Evolutionary conservation across 2,888 invertebrate genomes (phyloP).

Genomic region (Apocheima hispidaria): DNA sequence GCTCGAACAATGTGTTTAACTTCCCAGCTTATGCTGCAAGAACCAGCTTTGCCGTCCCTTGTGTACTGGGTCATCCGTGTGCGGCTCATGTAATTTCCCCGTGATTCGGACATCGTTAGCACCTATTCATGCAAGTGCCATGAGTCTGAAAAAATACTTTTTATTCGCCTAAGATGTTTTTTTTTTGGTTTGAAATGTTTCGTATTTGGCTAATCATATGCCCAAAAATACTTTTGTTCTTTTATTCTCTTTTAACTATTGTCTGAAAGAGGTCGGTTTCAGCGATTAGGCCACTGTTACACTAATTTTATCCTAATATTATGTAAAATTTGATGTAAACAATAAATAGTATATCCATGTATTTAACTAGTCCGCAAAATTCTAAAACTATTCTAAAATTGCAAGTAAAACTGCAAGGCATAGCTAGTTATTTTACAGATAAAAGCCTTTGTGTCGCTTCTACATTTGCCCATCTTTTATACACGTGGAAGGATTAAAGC

Average conservation of each 20-base stretch:
- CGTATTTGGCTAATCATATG: no score
- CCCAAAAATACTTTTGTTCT: no score
- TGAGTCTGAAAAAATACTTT: conserved; percentile 46
- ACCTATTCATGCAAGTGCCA: conserved; percentile 70
- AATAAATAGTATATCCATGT: no score
- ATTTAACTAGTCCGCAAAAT: background rate
- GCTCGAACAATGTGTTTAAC: background rate
- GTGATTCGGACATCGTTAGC: conserved; percentile 75
- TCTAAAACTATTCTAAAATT: background rate
- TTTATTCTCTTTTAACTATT: no score
- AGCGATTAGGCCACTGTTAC: no score
- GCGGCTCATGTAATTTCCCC: conserved; percentile 68
- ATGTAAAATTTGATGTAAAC: no score
- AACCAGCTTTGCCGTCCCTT: conserved; percentile 31
- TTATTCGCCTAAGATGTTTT: background rate
- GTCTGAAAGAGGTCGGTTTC: no score
- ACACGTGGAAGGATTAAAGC: conserved; percentile 9
- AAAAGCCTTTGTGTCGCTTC: background rate
- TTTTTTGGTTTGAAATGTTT: no score
- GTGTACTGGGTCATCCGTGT: background rate
- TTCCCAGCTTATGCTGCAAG: background rate
- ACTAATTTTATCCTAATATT: no score
- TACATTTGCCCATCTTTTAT: background rate
- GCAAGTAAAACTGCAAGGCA: background rate
- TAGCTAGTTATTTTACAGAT: background rate